These are phyloP conservation scores for Tenebrio molitor DNA, from an alignment of 1,140 invertebrate genomes.

Conservation along the genomic window DNA sequence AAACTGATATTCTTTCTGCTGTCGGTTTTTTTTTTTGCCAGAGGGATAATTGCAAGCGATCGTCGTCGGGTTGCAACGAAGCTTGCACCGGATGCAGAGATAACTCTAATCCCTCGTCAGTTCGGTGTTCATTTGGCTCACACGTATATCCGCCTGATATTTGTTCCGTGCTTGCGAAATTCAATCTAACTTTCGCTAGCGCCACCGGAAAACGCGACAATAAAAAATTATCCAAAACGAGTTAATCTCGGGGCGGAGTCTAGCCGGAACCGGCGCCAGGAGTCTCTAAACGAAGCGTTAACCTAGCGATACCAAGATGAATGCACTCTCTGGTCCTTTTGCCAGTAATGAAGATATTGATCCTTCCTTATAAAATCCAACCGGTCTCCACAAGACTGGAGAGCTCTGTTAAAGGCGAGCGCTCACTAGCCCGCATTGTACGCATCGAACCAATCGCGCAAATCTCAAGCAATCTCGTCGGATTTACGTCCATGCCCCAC, in stretches of 20 bases:
- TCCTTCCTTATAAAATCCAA: slow-evolving; percentile 11
- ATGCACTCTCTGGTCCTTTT: slow-evolving; percentile 11
- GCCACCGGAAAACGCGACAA: slow-evolving; percentile 4
- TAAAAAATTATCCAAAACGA: slow-evolving; percentile 16
- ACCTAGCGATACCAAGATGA: slow-evolving; percentile 30
- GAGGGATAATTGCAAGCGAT: too few species aligned
- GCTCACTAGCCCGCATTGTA: too few species aligned
- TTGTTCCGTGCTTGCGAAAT: background rate
- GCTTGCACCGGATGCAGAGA: slow-evolving; percentile 24
- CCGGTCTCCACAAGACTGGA: too few species aligned
- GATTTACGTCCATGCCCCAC: too few species aligned
- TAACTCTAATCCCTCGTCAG: slow-evolving; percentile 24
- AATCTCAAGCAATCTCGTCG: too few species aligned
- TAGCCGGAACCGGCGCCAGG: slow-evolving; percentile 11
- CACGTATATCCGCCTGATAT: background rate
- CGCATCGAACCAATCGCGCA: too few species aligned
- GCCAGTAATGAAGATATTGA: slow-evolving; percentile 31
- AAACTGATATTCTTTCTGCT: background rate
- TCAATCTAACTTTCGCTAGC: slow-evolving; percentile 27
- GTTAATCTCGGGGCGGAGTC: background rate
- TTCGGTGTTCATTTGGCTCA: slow-evolving; percentile 23
- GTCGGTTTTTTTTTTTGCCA: too few species aligned
- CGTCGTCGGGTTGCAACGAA: background rate
- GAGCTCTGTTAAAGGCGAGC: too few species aligned
- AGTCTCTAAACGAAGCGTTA: slow-evolving; percentile 29